phyloP scores from a whole-genome alignment of 1,140 invertebrate species.

The Ceratosolen solmsi region DNA sequence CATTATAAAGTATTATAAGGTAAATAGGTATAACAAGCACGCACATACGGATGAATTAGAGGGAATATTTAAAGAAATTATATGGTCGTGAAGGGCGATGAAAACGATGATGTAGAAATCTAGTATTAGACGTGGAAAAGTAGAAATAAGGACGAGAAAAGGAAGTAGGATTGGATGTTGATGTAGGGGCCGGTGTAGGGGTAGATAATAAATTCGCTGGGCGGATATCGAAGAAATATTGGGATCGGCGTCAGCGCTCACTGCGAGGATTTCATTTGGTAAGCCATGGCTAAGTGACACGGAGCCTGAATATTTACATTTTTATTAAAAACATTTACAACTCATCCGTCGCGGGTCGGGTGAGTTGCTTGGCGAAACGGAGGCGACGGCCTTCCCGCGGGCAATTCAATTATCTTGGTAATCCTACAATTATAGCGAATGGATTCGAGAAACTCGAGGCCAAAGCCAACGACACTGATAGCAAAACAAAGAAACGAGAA shows the following conservation, averaged over 20 bases:
- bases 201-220: constrained; percentile 41
- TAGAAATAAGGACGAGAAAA: neutral
- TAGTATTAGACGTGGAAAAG: neutral
- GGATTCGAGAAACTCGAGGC: constrained; percentile 55
- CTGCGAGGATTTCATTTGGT: constrained; percentile 25
- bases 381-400: neutral
- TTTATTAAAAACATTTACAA: constrained; percentile 66
- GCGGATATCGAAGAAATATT: constrained; percentile 54
- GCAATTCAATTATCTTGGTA: constrained; percentile 64
- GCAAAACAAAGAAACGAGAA: neutral
- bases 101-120: neutral
- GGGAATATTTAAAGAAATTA: neutral
- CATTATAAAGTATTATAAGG: too few species aligned
- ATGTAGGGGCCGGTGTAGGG: constrained; percentile 44
- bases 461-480: neutral
- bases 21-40: too few species aligned
- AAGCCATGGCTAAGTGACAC: constrained; percentile 10
- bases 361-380: neutral
- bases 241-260: constrained; percentile 27
- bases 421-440: constrained; percentile 62
- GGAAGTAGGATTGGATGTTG: neutral
- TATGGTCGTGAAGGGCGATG: neutral
- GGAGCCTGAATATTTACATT: constrained; percentile 59
- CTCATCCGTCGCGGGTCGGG: constrained; percentile 50
- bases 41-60: too few species aligned